These are phyloP conservation scores for Aldrovandia affinis DNA, from an alignment of 2,797 vertebrate species.

Conservation along the genomic window DNA sequence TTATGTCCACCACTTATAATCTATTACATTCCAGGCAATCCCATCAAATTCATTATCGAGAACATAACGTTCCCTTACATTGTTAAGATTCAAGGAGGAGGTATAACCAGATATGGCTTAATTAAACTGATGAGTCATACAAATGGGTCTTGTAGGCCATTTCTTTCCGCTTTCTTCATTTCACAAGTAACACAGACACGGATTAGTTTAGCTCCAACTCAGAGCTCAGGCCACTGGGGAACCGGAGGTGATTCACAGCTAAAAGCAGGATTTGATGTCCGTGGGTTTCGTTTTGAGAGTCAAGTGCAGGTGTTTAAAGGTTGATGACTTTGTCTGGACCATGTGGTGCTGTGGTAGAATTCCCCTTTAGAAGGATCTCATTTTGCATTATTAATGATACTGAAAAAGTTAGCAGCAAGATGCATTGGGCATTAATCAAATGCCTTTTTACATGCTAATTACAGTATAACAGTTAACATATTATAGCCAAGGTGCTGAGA, in stretches of 20 bases:
- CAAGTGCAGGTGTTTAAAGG: not conserved
- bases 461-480: too few relatives aligned
- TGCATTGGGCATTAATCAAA: too few relatives aligned
- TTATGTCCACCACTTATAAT: constrained; percentile 6
- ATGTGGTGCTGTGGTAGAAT: not conserved
- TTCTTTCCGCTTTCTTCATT: not conserved
- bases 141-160: not conserved
- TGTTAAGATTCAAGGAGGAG: constrained; percentile 21
- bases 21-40: constrained; percentile 1
- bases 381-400: not conserved
- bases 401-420: too few relatives aligned
- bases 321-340: not conserved
- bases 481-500: too few relatives aligned
- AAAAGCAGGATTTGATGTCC: not conserved
- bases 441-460: too few relatives aligned
- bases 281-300: not conserved
- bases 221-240: not conserved
- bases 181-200: not conserved
- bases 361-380: not conserved
- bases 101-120: not conserved
- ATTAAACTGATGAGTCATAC: not conserved
- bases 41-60: not conserved
- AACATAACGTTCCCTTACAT: constrained; percentile 14
- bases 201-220: not conserved
- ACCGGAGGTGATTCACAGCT: not conserved